Evolutionary conservation across 2,113 vertebrate genomes (phyloP).

Genomic region (Motacilla tschutschensis): DNA sequence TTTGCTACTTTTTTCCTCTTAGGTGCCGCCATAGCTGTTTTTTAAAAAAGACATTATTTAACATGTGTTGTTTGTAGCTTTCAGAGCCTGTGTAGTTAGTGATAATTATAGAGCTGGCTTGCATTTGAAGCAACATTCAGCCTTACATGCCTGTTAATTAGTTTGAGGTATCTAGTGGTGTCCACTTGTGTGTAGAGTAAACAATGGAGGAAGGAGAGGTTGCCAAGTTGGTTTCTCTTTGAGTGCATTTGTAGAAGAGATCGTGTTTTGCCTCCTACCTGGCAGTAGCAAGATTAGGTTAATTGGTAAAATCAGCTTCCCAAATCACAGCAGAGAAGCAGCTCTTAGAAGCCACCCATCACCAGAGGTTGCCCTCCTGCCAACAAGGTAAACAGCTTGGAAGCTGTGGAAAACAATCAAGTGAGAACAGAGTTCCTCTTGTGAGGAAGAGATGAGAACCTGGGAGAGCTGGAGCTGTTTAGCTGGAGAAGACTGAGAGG

Average conservation of each 20-base stretch:
- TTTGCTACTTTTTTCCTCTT: background rate
- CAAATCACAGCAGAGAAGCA: background rate
- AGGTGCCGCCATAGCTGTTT: background rate
- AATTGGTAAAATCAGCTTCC: background rate
- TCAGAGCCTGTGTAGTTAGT: background rate
- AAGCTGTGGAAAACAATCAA: background rate
- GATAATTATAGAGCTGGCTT: background rate
- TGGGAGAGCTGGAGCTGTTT: background rate
- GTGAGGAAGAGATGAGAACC: background rate
- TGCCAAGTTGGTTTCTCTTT: background rate
- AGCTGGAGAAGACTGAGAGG: background rate
- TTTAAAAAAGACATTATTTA: background rate
- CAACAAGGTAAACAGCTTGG: background rate
- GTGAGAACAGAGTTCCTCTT: background rate
- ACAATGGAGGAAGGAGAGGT: background rate
- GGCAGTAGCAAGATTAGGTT: background rate
- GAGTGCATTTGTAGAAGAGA: background rate
- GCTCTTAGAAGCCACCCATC: background rate
- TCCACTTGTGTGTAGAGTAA: background rate
- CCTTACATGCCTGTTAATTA: background rate
- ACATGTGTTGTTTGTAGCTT: accelerated
- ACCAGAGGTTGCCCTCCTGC: background rate
- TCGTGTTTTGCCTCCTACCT: background rate
- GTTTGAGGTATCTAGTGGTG: background rate
- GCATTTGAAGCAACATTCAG: background rate